Percentiles rank a stretch among this genome's conserved stretches.
Evolutionary conservation across 2,888 invertebrate genomes (phyloP).

Genomic region (Lithophane semibrunnea): DNA sequence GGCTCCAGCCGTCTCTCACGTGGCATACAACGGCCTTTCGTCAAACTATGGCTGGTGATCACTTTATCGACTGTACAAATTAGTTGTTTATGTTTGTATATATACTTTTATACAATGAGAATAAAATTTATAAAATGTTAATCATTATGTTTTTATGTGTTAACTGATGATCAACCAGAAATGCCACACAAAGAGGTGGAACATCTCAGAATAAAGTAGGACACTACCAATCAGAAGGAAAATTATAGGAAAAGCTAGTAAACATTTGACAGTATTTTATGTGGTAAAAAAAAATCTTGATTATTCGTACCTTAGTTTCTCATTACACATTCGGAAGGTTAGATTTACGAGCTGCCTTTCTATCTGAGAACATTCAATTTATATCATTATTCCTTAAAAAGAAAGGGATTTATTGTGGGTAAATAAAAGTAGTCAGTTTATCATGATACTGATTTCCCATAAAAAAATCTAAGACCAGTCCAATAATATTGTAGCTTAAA

Average conservation of each 20-base stretch:
- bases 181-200: background rate
- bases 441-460: conserved; percentile 16
- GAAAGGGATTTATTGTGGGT: conserved; percentile 36
- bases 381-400: conserved; percentile 27
- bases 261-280: conserved; percentile 18
- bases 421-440: background rate
- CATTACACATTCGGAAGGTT: conserved; percentile 31
- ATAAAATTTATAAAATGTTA: conserved; percentile 77
- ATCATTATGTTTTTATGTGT: background rate
- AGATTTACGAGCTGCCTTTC: conserved; percentile 44
- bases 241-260: background rate
- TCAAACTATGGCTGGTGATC: conserved; percentile 92
- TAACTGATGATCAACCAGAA: too few relatives aligned
- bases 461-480: background rate
- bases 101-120: conserved; percentile 83
- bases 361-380: conserved; percentile 40
- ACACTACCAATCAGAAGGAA: background rate
- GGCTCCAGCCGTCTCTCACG: conserved; percentile 91
- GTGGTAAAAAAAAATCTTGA: conserved; percentile 20
- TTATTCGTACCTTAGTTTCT: conserved; percentile 34
- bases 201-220: background rate
- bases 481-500: background rate
- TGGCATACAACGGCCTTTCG: conserved; percentile 91
- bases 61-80: conserved; percentile 75
- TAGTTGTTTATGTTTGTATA: conserved; percentile 84